Evolutionary conservation across 2,797 vertebrate genomes (phyloP).

Genomic region (Diglossa cyanea): DNA sequence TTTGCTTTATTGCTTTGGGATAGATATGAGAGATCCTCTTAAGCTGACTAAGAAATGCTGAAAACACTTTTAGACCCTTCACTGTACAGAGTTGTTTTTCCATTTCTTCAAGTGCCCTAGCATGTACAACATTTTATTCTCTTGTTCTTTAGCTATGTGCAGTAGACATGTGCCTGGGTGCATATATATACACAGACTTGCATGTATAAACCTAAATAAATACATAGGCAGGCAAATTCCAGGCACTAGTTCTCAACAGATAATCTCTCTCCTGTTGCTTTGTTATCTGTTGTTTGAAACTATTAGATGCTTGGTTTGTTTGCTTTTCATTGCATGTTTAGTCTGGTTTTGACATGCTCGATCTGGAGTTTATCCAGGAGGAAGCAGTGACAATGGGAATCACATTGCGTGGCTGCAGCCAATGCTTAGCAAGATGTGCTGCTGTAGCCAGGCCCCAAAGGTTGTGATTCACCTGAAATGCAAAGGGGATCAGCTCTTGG

Average conservation of each 20-base stretch:
- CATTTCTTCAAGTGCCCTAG: not conserved
- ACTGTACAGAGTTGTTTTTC: not conserved
- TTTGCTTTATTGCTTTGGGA: constrained; percentile 19
- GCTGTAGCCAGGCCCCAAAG: not conserved
- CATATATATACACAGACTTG: not conserved
- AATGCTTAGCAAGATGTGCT: not conserved
- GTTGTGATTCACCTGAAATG: not conserved
- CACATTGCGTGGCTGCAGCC: not conserved
- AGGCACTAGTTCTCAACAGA: not conserved
- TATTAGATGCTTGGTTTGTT: not conserved
- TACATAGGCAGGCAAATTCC: not conserved
- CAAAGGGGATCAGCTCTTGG: not conserved
- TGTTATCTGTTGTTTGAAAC: not conserved
- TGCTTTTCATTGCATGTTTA: constrained; percentile 4
- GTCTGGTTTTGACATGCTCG: not conserved
- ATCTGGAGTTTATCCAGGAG: not conserved
- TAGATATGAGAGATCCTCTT: not conserved
- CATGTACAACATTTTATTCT: not conserved
- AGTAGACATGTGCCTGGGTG: not conserved
- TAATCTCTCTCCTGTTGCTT: not conserved
- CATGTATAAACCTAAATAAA: not conserved
- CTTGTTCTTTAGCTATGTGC: not conserved
- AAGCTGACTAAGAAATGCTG: not conserved
- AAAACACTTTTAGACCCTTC: constrained; percentile 4
- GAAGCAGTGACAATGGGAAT: not conserved